Evolutionary conservation across 2,888 invertebrate genomes (phyloP), one percentile per base, ranked within the genome.

Genomic region (Cepaea hortensis): DNA sequence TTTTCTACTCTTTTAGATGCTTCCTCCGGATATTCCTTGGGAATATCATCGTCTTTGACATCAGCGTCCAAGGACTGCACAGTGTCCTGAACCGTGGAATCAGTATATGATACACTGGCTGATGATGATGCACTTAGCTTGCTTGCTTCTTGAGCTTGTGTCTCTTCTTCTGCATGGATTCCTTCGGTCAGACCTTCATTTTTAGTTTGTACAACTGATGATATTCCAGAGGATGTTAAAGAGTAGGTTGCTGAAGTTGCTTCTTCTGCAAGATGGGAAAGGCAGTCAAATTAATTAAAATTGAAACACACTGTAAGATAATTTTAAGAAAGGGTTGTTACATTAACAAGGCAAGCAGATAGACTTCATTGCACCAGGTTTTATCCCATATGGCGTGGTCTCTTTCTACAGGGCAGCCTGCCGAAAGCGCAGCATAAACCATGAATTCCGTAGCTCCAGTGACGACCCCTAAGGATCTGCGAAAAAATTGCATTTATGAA

Each of bases 11-110:
- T 55, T 55, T 55, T 55, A 55, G 55, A 55, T 75, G 15, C 87
- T 73, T 84, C 80, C 62, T 79, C 83, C 80, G 72, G 76, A 11
- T 85, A 85, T 77, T 87, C 82, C 80, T 73, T 70, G 23, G 65
- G 48, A 68, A n/a, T 61, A 55, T 13, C 62, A 48, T 55, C 79
- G 5, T 35, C 62, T 35, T 15, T 35, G 2, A 5, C 35, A 55
- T 61, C 18, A 15, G 4, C 35, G 23, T 79, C 79, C 5, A 46
- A 35, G 1, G 35, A 5, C 61, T 61, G 79, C 62, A 79, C n/a
- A 23, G n/a, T 62, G 18, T 79, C 61, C 15, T 35, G 9, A 62
- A 13, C 35, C 15, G 62, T 79, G 23, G 35, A 18, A 35, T 79
- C 61, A 18, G 35, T 35, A 3, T 35, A 61, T 79, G 79, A 46